Base-by-base conservation (phyloP, 2,888 invertebrate genomes). In the Autographa gamma region DNA sequence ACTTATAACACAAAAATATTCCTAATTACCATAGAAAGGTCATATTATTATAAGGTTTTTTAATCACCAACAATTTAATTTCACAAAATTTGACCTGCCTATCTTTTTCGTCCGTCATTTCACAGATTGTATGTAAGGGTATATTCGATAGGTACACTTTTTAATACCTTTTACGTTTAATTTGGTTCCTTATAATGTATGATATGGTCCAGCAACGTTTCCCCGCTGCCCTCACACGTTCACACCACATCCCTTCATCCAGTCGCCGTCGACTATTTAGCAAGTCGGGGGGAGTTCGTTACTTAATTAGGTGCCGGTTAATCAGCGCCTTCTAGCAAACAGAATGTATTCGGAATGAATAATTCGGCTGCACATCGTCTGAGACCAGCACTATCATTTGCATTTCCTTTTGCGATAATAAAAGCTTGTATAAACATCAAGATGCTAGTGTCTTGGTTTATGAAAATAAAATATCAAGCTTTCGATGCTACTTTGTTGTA, bases 291-390 rank as follows among this genome's bases (percentile, higher is more conserved):
- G 83, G 92, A 93, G 93, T 94, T 93, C 92, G 92, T 93, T 93
- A 94, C 93, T 93, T 92, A 93, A 94, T 95, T 93, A 94, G 91
- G 86, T 84, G 86, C 86, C 89, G 85, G 93, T 93, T 94, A 94
- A 94, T 93, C 93, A 93, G 92, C 89, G 89, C 90, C 89, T 89
- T 87, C 89, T 83, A 79, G 88, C 92, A 93, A 93, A 93, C 92
- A 93, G 88, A 87, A 89, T 90, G 90, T 90, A 92, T 89, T 90
- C 85, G 74, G 90, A 91, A 90, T 91, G 86, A 89, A 89, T 92
- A 91, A 92, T 89, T 90, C 83, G 72, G 78, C 82, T 87, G 85
- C 87, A 85, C 75, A 80, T 67, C 71, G 69, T 74, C 78, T 76
- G 78, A 81, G 81, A 77, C 82, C 71, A 75, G 73, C 73, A 82